phyloP scores from a whole-genome alignment of 2,113 vertebrate genomes.

The Lipophrys pholis region DNA sequence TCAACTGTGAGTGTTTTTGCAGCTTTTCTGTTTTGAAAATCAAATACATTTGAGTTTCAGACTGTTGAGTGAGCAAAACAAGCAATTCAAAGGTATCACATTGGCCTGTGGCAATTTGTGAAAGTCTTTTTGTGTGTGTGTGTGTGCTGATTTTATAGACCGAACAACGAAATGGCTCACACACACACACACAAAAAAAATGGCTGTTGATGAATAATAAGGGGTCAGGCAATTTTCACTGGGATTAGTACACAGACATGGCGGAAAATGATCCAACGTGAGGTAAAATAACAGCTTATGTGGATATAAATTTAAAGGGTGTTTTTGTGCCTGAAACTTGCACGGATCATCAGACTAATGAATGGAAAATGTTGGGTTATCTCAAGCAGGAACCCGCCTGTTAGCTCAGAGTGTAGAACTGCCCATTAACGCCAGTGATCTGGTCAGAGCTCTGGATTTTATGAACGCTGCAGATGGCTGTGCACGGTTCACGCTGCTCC shows the following conservation, averaged over 20 bases:
- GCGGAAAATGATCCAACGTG: background rate
- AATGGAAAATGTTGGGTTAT: background rate
- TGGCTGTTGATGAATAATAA: background rate
- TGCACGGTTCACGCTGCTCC: background rate
- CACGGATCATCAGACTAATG: background rate
- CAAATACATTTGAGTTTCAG: conserved; percentile 21
- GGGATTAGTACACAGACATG: background rate
- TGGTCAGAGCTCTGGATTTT: conserved; percentile 9
- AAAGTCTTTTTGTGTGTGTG: background rate
- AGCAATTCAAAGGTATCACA: background rate
- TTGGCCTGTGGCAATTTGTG: background rate
- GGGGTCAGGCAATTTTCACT: background rate
- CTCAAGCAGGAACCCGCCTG: background rate
- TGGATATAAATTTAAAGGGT: background rate
- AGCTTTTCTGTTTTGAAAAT: conserved; percentile 6
- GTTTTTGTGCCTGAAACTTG: conserved; percentile 2
- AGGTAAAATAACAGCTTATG: too few species aligned
- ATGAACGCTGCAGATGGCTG: conserved; percentile 5
- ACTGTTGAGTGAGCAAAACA: background rate
- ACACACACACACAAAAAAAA: background rate
- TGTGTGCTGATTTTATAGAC: conserved; percentile 3
- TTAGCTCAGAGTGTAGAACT: background rate
- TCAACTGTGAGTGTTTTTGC: conserved; percentile 1
- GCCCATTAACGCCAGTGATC: background rate
- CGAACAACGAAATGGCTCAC: background rate